phyloP scores from a whole-genome alignment of 2,888 invertebrate genomes.

The Pimpla rufipes region DNA sequence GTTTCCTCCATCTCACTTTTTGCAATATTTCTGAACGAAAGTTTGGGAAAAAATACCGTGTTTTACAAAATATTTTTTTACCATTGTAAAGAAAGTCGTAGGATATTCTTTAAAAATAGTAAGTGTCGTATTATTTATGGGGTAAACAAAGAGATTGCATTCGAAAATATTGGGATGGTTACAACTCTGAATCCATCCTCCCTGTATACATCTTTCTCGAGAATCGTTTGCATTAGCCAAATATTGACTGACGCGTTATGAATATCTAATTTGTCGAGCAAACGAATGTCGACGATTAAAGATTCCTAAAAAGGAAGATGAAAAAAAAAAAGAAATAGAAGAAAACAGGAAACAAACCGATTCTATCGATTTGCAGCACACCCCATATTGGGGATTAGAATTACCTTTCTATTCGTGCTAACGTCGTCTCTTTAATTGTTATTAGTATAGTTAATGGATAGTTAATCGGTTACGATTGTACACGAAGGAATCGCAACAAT shows the following conservation, averaged over 20 bases:
- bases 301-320: slow-evolving; percentile 52
- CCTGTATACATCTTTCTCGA: slow-evolving; percentile 54
- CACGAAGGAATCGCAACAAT: slow-evolving; percentile 51
- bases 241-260: slow-evolving; percentile 63
- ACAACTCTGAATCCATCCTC: slow-evolving; percentile 26
- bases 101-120: too few relatives aligned
- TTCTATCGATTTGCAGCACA: slow-evolving; percentile 71
- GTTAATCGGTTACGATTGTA: slow-evolving; percentile 67
- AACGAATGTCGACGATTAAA: slow-evolving; percentile 56
- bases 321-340: slow-evolving; percentile 70
- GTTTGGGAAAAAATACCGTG: too few relatives aligned
- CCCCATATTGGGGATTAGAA: slow-evolving; percentile 76
- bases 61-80: too few relatives aligned
- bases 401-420: slow-evolving; percentile 68
- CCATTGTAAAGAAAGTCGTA: too few relatives aligned
- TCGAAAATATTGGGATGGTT: too few relatives aligned
- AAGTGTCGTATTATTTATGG: background rate
- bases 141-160: background rate
- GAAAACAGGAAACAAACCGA: slow-evolving; percentile 69
- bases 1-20: too few relatives aligned
- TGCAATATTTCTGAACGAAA: too few relatives aligned
- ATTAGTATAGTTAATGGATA: slow-evolving; percentile 66
- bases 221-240: slow-evolving; percentile 66
- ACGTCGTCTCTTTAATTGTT: slow-evolving; percentile 67
- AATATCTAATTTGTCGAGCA: slow-evolving; percentile 51